Evolutionary conservation across 2,113 vertebrate species (phyloP).

Genomic region (Saguinus midas): DNA sequence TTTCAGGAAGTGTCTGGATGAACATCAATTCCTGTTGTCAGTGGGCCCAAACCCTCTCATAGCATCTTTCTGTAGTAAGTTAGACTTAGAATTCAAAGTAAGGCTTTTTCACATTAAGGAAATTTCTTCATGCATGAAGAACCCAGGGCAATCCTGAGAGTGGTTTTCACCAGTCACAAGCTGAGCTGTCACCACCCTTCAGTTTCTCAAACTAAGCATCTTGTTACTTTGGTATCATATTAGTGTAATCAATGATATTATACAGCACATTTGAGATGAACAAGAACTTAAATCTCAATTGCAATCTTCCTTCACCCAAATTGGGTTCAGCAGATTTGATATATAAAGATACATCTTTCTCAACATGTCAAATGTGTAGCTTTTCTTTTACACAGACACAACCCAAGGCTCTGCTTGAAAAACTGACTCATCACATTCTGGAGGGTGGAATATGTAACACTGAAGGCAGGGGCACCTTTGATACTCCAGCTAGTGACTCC

Average conservation of each 20-base stretch:
- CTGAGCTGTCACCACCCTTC: not conserved
- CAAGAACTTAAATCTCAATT: not conserved
- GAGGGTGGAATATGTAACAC: not conserved
- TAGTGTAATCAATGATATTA: not conserved
- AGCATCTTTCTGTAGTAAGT: not conserved
- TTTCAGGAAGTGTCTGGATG: not conserved
- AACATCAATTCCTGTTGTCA: not conserved
- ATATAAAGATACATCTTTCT: not conserved
- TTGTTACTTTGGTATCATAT: not conserved
- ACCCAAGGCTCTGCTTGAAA: not conserved
- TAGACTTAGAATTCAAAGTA: not conserved
- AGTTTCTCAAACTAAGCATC: not conserved
- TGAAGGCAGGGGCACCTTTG: not conserved
- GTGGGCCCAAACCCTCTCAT: not conserved
- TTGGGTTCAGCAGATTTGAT: not conserved
- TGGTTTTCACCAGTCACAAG: not conserved
- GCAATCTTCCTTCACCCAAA: not conserved
- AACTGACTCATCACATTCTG: not conserved
- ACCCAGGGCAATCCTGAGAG: accelerated
- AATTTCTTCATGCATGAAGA: not conserved
- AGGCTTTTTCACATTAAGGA: not conserved
- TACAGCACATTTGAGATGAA: not conserved
- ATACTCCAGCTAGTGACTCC: not conserved
- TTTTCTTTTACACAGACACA: not conserved
- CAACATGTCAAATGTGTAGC: not conserved